Evolutionary conservation across 2,888 invertebrate genomes (phyloP).

Genomic region (Fragum sueziense): DNA sequence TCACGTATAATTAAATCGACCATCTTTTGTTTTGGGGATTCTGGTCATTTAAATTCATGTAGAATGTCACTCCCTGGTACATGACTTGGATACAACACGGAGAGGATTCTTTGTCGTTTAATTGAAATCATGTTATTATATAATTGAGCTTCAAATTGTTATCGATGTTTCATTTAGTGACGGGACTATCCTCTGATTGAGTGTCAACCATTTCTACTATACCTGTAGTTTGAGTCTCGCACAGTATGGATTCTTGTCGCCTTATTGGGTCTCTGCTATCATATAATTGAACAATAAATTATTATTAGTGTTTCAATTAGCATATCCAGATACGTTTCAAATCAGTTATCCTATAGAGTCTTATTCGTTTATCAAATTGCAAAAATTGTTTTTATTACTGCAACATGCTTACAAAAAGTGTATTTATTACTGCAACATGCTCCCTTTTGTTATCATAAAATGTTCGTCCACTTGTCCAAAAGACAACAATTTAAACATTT

Average conservation of each 20-base stretch:
- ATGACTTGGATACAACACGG: constrained; percentile 1
- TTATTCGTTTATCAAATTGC: too few species aligned
- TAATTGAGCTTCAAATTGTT: constrained; percentile 12
- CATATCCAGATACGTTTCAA: too few species aligned
- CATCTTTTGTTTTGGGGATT: background rate
- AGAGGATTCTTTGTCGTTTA: background rate
- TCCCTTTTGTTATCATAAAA: too few species aligned
- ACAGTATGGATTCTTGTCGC: background rate
- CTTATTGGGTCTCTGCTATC: constrained; percentile 3
- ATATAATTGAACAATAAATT: constrained; percentile 13
- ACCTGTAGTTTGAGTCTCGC: background rate
- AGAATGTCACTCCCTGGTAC: background rate
- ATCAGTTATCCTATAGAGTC: too few species aligned
- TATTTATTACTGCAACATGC: too few species aligned
- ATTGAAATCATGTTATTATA: constrained; percentile 11
- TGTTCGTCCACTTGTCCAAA: too few species aligned
- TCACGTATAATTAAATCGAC: too few species aligned
- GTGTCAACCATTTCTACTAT: too few species aligned
- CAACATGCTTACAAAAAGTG: too few species aligned
- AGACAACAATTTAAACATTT: too few species aligned
- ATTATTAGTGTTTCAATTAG: constrained; percentile 2
- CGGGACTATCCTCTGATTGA: too few species aligned
- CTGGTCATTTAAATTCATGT: background rate
- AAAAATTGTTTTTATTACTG: too few species aligned
- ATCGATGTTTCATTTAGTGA: constrained; percentile 11